These are phyloP conservation scores for Monopis laevigella DNA, from an alignment of 2,888 invertebrate species.

Conservation along the genomic window DNA sequence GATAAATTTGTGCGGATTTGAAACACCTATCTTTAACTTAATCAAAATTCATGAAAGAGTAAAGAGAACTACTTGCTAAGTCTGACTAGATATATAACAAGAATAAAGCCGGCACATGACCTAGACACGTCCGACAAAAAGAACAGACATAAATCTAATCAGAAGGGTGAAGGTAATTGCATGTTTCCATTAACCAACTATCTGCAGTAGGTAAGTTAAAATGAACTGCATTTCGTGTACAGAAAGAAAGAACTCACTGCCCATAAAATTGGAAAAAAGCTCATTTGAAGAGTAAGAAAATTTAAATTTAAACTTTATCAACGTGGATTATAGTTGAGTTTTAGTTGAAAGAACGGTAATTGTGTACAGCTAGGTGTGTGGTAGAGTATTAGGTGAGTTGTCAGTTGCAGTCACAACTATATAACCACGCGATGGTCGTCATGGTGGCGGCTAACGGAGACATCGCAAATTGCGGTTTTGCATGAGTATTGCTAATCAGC, in stretches of 20 bases:
- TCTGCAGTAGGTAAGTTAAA: not conserved
- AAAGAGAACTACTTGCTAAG: no score
- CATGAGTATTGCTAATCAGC: constrained; percentile 6
- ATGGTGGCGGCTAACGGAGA: constrained; percentile 1
- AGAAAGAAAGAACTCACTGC: constrained; percentile 6
- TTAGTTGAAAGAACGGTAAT: no score
- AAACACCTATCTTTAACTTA: no score
- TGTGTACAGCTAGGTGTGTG: not conserved
- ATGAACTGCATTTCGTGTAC: not conserved
- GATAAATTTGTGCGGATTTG: no score
- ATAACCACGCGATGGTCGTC: constrained; percentile 3
- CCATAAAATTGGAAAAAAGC: no score
- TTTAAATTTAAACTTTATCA: not conserved
- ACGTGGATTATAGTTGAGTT: not conserved
- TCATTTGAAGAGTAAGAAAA: no score
- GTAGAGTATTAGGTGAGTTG: not conserved
- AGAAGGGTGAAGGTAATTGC: constrained; percentile 3
- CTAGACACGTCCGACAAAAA: no score
- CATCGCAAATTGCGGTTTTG: constrained; percentile 9
- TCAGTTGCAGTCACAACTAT: constrained; percentile 2
- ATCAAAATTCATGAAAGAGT: no score
- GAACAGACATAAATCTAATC: no score
- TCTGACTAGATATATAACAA: no score
- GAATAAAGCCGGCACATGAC: no score
- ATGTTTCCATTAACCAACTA: constrained; percentile 2